A percentile compares a stretch with the other conserved stretches of the same genome.
phyloP scores from a whole-genome alignment of 2,113 vertebrate species.

The Indicator indicator region DNA sequence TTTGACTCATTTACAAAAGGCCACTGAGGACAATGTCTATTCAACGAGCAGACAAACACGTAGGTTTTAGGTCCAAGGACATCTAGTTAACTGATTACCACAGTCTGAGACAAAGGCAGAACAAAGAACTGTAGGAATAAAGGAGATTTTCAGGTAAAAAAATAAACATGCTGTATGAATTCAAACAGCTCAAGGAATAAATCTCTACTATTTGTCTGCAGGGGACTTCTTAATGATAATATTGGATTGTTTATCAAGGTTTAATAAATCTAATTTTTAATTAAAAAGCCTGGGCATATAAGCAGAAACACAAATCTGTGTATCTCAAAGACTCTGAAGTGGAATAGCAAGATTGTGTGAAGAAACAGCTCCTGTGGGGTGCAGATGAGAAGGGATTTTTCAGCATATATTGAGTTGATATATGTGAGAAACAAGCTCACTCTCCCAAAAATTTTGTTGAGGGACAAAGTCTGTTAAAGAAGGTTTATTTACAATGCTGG shows the following conservation, averaged over 20 bases:
- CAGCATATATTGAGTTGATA: background rate
- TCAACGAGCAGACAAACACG: background rate
- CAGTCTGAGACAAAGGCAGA: background rate
- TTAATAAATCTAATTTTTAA: background rate
- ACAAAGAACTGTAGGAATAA: background rate
- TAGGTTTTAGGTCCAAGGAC: background rate
- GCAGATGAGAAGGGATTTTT: background rate
- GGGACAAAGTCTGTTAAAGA: too few relatives aligned
- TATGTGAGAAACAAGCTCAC: too few relatives aligned
- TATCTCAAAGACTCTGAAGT: background rate
- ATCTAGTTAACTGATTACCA: background rate
- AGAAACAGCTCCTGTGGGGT: background rate
- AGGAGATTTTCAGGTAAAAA: background rate
- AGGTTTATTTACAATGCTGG: too few relatives aligned
- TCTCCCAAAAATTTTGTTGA: too few relatives aligned
- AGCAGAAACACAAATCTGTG: background rate
- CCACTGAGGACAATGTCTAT: background rate
- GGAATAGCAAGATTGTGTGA: background rate
- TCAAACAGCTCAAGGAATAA: background rate
- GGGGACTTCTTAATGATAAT: background rate
- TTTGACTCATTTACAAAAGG: background rate
- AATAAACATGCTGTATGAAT: background rate
- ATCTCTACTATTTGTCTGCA: background rate
- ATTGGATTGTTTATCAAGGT: background rate
- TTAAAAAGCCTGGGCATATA: background rate